Evolutionary conservation across 2,888 invertebrate species (phyloP), one percentile per base, ranked within the genome.

Genomic region (Ophonus ardosiacus): DNA sequence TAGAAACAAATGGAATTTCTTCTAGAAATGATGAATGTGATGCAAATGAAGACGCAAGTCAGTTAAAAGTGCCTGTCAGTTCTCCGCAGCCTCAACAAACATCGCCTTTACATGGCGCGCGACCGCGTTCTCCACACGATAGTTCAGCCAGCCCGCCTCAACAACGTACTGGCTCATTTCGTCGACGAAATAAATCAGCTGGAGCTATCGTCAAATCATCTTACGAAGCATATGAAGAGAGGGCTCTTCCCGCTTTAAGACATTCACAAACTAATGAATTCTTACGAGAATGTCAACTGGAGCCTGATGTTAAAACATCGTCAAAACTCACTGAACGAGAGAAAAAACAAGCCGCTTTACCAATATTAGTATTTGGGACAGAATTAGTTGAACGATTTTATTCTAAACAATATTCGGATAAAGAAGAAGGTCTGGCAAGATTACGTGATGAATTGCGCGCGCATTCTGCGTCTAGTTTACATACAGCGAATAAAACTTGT

Each of bases 311-410:
- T 76, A 93, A 93, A 90, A 88, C 92, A 88, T 89, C 93, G 87
- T 93, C 94, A 87, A 92, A 93, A 91, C 89, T 96, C 81, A 96
- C 96, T 85, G 97, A 97, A 89, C 92, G 96, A 81, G 97, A 97
- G 90, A 94, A 96, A 88, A 96, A 97, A 88, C 96, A 98, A 90
- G 98, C 98, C 0, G 97, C 97, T 0, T 91, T 97, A 85, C 97
- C 98, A 0, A 97, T 98, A 88, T 93, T 98, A 82, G 97, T 98
- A 61, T 98, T 98, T 91, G 98, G 98, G 85, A 95, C 95, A 91
- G 96, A 96, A 80, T 91, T 98, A 92, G 98, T 98, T 1, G 97
- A 98, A 90, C 96, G 96, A 89, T 97, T 97, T 90, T 97, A 96
- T 91, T 97, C 97, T 5, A 97, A 97, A 88, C 97, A 96, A 90